Evolutionary conservation across 2,888 invertebrate species (phyloP).

Genomic region (Neoitamus cyanurus): DNA sequence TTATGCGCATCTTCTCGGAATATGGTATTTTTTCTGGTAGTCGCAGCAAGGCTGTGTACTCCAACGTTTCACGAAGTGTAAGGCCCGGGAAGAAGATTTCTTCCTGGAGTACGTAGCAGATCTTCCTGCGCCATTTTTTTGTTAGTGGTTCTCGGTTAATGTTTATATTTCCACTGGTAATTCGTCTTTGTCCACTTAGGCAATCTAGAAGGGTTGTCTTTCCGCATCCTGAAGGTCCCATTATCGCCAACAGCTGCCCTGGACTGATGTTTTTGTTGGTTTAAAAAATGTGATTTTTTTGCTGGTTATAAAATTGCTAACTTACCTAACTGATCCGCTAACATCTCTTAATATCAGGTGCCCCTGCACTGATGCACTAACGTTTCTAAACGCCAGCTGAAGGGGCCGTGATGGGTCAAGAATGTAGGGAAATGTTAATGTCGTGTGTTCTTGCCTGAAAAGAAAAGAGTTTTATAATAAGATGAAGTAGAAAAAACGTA

Average conservation of each 20-base stretch:
- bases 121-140: slow-evolving; percentile 78
- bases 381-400: slow-evolving; percentile 74
- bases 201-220: slow-evolving; percentile 83
- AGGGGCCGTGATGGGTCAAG: slow-evolving; percentile 71
- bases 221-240: slow-evolving; percentile 84
- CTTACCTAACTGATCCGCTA: slow-evolving; percentile 73
- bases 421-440: slow-evolving; percentile 72
- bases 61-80: slow-evolving; percentile 80
- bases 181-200: slow-evolving; percentile 76
- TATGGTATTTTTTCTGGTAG: slow-evolving; percentile 79
- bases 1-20: slow-evolving; percentile 79
- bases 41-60: slow-evolving; percentile 70
- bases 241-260: slow-evolving; percentile 82
- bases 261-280: slow-evolving; percentile 66
- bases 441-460: slow-evolving; percentile 72
- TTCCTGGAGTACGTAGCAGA: slow-evolving; percentile 85
- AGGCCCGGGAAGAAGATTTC: slow-evolving; percentile 85
- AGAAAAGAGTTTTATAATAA: no score
- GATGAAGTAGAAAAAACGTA: no score
- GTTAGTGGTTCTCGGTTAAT: slow-evolving; percentile 74
- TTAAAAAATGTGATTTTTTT: neutral
- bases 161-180: slow-evolving; percentile 75
- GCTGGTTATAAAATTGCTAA: neutral
- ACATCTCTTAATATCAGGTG: slow-evolving; percentile 27
- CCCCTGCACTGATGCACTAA: slow-evolving; percentile 64